phyloP scores from a whole-genome alignment of 1,140 invertebrate species.

The Bradynema listronoti region DNA sequence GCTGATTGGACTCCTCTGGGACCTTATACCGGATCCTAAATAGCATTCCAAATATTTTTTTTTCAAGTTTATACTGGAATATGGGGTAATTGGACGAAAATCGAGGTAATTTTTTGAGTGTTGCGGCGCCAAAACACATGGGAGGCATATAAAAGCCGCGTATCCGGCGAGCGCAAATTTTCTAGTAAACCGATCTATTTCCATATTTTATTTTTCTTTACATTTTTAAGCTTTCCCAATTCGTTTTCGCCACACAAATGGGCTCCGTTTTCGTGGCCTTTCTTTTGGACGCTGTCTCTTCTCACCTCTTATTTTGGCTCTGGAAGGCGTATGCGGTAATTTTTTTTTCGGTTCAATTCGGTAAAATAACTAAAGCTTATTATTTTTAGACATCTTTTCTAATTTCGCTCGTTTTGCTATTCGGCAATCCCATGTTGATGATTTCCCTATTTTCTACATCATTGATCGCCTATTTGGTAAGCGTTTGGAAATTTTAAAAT shows the following conservation, averaged over 20 bases:
- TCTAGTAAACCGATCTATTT: too few relatives aligned
- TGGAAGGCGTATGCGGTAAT: constrained; percentile 53
- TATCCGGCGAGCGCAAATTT: too few relatives aligned
- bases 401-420: constrained; percentile 61
- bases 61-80: too few relatives aligned
- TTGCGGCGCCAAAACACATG: too few relatives aligned
- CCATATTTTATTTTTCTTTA: too few relatives aligned
- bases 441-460: constrained; percentile 65
- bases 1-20: too few relatives aligned
- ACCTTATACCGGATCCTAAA: too few relatives aligned
- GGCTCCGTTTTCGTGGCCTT: constrained; percentile 38
- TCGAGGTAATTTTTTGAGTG: too few relatives aligned
- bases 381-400: constrained; percentile 41
- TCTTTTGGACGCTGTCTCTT: constrained; percentile 49
- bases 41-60: too few relatives aligned
- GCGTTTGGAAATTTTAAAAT: constrained; percentile 31
- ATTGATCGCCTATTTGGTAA: constrained; percentile 59
- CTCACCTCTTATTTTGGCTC: constrained; percentile 21
- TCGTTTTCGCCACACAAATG: constrained; percentile 42
- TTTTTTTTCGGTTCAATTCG: constrained; percentile 58
- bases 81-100: too few relatives aligned
- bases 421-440: constrained; percentile 67
- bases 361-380: constrained; percentile 59
- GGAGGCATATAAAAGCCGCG: too few relatives aligned
- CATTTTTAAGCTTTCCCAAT: constrained; percentile 45